phyloP scores from a whole-genome alignment of 2,113 vertebrate genomes.

The Tympanuchus pallidicinctus region DNA sequence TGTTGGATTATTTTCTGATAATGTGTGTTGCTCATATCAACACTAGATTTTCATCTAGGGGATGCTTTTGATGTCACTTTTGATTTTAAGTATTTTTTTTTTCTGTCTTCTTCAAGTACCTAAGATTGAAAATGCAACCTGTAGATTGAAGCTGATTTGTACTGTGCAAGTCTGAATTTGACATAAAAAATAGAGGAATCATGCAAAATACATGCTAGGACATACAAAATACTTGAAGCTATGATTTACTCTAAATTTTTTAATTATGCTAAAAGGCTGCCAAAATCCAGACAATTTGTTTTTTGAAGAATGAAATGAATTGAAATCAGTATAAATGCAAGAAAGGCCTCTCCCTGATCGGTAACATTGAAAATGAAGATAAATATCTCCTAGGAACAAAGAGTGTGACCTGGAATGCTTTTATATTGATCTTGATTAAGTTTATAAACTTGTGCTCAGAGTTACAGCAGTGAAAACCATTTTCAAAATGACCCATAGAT shows the following conservation, averaged over 20 bases:
- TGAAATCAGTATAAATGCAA: background rate
- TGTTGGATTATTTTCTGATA: background rate
- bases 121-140: background rate
- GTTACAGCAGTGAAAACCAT: background rate
- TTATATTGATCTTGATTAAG: constrained; percentile 18
- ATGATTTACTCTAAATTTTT: background rate
- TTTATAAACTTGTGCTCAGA: background rate
- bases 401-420: constrained; percentile 17
- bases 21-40: background rate
- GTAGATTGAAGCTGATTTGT: background rate
- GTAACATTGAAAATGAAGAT: background rate
- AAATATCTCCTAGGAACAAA: background rate
- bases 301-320: background rate
- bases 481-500: constrained; percentile 11
- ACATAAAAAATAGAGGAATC: background rate
- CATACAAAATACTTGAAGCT: background rate
- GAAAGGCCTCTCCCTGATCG: background rate
- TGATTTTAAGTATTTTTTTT: background rate
- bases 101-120: background rate
- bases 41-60: background rate
- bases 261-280: background rate
- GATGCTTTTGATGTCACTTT: background rate
- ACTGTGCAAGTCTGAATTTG: background rate
- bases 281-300: background rate
- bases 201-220: background rate